Percentiles rank a stretch among this genome's conserved stretches.
phyloP scores from a whole-genome alignment of 2,113 vertebrate genomes.

The Diglossa brunneiventris region DNA sequence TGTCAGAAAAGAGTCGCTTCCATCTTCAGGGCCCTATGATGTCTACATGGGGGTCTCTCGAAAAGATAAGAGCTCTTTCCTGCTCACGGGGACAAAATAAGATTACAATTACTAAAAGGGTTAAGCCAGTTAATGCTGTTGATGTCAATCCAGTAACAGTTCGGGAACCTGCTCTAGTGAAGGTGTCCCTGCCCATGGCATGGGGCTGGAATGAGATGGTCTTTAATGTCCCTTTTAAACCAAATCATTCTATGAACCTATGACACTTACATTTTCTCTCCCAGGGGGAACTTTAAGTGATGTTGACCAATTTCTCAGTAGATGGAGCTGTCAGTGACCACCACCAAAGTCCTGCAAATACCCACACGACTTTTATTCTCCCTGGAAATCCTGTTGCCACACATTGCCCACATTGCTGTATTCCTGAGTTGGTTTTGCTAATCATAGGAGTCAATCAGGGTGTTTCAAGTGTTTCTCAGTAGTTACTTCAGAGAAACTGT shows the following conservation, averaged over 20 bases:
- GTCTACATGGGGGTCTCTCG: rapidly evolving
- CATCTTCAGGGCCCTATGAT: neutral
- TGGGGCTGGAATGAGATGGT: rapidly evolving
- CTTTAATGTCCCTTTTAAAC: neutral
- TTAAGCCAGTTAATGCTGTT: neutral
- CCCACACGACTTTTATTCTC: rapidly evolving
- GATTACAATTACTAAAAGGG: neutral
- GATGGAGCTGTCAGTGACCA: neutral
- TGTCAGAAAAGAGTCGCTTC: neutral
- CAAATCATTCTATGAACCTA: neutral
- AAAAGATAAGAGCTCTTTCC: neutral
- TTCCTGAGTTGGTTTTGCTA: neutral
- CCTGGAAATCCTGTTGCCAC: neutral
- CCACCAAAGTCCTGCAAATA: neutral
- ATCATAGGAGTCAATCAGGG: neutral
- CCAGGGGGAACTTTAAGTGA: rapidly evolving
- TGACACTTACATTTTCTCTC: neutral
- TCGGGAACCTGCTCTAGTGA: neutral
- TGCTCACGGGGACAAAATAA: neutral
- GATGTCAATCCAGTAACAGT: neutral
- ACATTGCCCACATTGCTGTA: neutral
- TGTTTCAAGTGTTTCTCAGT: neutral
- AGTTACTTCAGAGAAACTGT: constrained; percentile 24
- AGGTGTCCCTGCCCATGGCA: neutral
- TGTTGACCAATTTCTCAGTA: neutral